Conservation (phyloP, 2,113 vertebrate genomes). For the Ardeotis arabs region DNA sequence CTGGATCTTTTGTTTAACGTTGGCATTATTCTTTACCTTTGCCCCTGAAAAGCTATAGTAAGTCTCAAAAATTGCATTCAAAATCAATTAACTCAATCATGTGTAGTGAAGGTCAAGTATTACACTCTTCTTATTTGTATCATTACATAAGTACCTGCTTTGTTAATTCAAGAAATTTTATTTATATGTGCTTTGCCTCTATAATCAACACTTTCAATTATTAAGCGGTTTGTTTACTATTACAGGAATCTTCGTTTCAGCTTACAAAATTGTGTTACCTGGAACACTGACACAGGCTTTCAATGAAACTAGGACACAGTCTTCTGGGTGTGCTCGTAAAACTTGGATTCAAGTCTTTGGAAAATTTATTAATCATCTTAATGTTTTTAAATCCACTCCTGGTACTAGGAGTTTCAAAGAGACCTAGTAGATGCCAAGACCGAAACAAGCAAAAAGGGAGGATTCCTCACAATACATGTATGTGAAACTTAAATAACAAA, state of each 20-base stretch:
- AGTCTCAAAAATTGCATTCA: background rate
- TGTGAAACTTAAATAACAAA: fast-evolving
- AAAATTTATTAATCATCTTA: background rate
- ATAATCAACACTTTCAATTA: background rate
- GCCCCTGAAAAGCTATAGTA: background rate
- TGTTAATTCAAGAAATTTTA: background rate
- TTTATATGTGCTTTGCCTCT: background rate
- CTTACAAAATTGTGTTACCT: background rate
- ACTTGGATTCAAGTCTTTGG: background rate
- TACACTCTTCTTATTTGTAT: background rate
- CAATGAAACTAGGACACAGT: background rate
- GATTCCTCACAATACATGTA: background rate
- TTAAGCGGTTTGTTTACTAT: background rate
- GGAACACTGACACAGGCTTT: background rate
- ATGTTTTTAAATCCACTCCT: background rate
- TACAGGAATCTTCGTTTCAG: background rate
- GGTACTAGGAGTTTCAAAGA: background rate
- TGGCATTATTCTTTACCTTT: slow-evolving; percentile 20
- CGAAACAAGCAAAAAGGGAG: background rate
- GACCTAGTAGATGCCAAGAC: background rate
- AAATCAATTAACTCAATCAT: background rate
- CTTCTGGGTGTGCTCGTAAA: background rate
- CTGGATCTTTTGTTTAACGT: slow-evolving; percentile 7
- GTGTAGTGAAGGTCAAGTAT: background rate
- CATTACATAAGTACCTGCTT: background rate